phyloP scores from a whole-genome alignment of 2,113 vertebrate species.

The Anguilla rostrata region DNA sequence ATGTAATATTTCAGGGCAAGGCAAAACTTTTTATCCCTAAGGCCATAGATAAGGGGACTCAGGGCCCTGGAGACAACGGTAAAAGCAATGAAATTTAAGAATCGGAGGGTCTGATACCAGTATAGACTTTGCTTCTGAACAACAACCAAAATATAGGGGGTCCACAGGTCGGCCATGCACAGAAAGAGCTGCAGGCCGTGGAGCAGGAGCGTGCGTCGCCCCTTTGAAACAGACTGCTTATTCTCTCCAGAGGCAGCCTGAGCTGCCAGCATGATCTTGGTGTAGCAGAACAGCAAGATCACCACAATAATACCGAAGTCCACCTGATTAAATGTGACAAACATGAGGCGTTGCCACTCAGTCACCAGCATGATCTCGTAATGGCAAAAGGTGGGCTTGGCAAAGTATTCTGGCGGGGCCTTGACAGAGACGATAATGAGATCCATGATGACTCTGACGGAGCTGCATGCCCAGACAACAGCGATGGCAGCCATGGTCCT shows the following conservation, averaged over 20 bases:
- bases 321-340: constrained; percentile 8
- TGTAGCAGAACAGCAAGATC: constrained; percentile 38
- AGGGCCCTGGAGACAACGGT: constrained; percentile 43
- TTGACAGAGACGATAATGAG: constrained; percentile 31
- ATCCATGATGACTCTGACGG: constrained; percentile 25
- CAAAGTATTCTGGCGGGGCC: constrained; percentile 27
- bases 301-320: constrained; percentile 27
- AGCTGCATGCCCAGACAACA: constrained; percentile 33
- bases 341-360: constrained; percentile 15
- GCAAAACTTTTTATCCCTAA: constrained; percentile 49
- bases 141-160: constrained; percentile 39
- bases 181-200: constrained; percentile 53
- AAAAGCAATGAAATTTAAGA: constrained; percentile 47
- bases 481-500: constrained; percentile 22
- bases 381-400: constrained; percentile 28
- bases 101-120: constrained; percentile 21
- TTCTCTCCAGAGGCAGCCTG: constrained; percentile 35
- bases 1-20: constrained; percentile 21
- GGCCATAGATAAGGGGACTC: constrained; percentile 51
- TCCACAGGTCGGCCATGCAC: constrained; percentile 37
- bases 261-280: constrained; percentile 44
- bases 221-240: constrained; percentile 40
- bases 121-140: constrained; percentile 23
- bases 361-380: constrained; percentile 42
- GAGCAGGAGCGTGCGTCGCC: constrained; percentile 44